Base-by-base conservation (phyloP, 1,140 invertebrate species). In the Bacillus rossius region DNA sequence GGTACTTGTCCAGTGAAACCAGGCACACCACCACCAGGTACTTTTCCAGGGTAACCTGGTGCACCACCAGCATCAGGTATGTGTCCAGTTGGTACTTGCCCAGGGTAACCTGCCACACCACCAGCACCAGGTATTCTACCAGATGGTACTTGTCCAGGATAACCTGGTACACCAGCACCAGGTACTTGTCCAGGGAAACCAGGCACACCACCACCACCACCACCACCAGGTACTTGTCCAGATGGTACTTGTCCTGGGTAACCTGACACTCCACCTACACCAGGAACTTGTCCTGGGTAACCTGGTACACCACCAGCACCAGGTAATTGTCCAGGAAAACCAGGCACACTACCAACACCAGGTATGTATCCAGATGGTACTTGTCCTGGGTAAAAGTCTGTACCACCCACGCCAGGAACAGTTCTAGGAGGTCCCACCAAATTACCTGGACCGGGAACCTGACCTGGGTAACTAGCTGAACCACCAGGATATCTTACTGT, bases 11-110 rank as follows among this genome's bases (percentile, higher is more conserved):
- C n/a, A n/a, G n/a, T n/a, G n/a, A n/a, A n/a, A n/a, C n/a, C n/a
- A 8, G 53, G 53, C n/a, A 16, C 37, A 8, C 25, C 29, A 13
- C 34, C 53, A 58, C 22, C 51, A 29, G 55, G 49, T 19, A 38
- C 25, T 53, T 3, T 16, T 13, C 17, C 42, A 13, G 59, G 53
- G 3, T 56, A 16, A 0, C 49, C 62, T 7, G 41, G n/a, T n/a
- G n/a, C n/a, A n/a, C n/a, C n/a, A n/a, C n/a, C n/a, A n/a, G n/a
- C n/a, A n/a, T n/a, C n/a, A n/a, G n/a, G n/a, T n/a, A n/a, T n/a
- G n/a, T n/a, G n/a, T n/a, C n/a, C 56, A 52, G 62, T 38, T 59
- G 62, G 41, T 64, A 63, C 19, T 17, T 40, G 23, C n/a, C 48
- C 51, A 2, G 5, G 16, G 8, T 16, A 3, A 14, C 16, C 16